Evolutionary conservation across 2,888 invertebrate species (phyloP), one percentile per base, ranked within the genome.

Genomic region (Epistrophe grossulariae): DNA sequence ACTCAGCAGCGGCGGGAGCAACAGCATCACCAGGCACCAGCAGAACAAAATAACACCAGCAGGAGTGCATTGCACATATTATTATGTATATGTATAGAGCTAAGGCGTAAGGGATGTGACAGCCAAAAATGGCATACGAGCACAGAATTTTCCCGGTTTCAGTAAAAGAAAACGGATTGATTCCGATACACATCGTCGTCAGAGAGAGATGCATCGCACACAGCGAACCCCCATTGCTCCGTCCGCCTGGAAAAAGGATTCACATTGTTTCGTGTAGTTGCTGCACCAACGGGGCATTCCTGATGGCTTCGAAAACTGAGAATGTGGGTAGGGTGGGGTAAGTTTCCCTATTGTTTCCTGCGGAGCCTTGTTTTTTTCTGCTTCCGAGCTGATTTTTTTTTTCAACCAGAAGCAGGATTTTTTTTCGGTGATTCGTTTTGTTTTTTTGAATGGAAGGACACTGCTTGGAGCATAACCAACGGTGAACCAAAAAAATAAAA

Each of bases 281-380:
- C 76, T 66, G 64, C 64, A 11, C 43, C n/a, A 62, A 19, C 35
- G 28, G 43, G 62, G 48, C 31, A 40, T 19, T 35, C 59, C n/a
- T 28, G 57, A 55, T 45, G 45, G 45, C 5, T 10, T 66, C 13
- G 43, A 15, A 66, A 7, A 19, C 48, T 60, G 50, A 28, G 38
- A 38, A 15, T 38, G 80, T 38, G 11, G 6, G 2, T n/a, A 13
- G 4, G 40, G n/a, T n/a, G 31, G 45, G 55, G 38, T 9, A 64
- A 70, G 70, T 79, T 48, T 79, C 28, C 11, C 71, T 64, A 80
- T 84, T 84, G 71, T 84, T 84, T 84, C 66, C 66, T 71, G 76
- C 71, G 48, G 55, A 31, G 70, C 62, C 70, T 35, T 28, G 52
- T 57, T 73, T 68, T 73, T 68, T 73, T 17, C 17, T 40, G 24